Evolutionary conservation across 37 sponge, comb jelly and placozoan species (phyloP), one percentile per base, ranked within the genome.

Genomic region (Geodia barretti): DNA sequence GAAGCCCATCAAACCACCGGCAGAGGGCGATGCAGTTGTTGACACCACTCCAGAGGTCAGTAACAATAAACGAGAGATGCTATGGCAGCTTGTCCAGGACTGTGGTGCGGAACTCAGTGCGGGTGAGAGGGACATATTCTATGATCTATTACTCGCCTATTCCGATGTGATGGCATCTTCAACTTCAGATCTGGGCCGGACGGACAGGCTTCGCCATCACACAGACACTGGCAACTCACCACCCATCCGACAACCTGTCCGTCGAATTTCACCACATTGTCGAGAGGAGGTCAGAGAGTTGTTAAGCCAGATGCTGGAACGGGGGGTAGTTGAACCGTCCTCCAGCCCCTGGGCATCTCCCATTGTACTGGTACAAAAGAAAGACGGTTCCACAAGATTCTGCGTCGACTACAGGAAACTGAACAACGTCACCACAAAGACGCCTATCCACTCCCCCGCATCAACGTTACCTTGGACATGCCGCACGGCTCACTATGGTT

Each of bases 321-420:
- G 65, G 41, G 79, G 68, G 21, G 68, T 78, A 29, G 40, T 78
- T 35, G 25, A 43, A 64, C 79, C 79, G 29, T 66, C 68, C 65
- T 38, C 42, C n/a, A 78, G 79, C 40, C 79, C 79, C 14, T 78
- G 79, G 79, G 64, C 79, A 9, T 64, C 67, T 20, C 79, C 79
- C 9, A 41, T 78, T 37, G 79, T 64, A n/a, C 37, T 78, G 79
- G 79, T 78, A 24, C 89, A 88, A 40, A 25, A 83, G 36, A 77
- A n/a, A n/a, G n/a, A n/a, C n/a, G n/a, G n/a, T n/a, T n/a, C n/a
- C n/a, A n/a, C n/a, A n/a, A n/a, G n/a, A n/a, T n/a, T n/a, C n/a
- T n/a, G n/a, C n/a, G n/a, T n/a, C n/a, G n/a, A n/a, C n/a, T n/a
- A n/a, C n/a, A n/a, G n/a, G n/a, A n/a, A n/a, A n/a, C n/a, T n/a